Evolutionary conservation across 1,140 invertebrate species (phyloP), one percentile per base, ranked within the genome.

Genomic region (Cotesia vestalis): DNA sequence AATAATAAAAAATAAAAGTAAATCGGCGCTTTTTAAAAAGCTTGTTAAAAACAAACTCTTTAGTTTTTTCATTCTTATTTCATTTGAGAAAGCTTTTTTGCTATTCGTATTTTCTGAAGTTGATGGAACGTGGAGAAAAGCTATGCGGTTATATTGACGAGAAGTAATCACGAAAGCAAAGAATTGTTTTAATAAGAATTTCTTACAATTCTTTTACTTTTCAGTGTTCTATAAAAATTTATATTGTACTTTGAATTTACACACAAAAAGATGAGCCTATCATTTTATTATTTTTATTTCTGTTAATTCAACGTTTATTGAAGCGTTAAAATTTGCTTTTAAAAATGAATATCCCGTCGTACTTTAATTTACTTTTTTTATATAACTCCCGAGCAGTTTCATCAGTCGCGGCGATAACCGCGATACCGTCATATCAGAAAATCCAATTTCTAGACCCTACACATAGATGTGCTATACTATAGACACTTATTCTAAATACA

Each of bases 291-390:
- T 17, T 57, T 6, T 20, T 20, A 57, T 57, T 20, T 12, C 5
- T 20, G 12, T 20, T 20, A 20, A 20, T 57, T 6, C 6, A 12
- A 57, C 53, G 53, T 57, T 57, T 4, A 14, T 46, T 46, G 5
- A 11, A 5, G 20, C 27, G 9, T 20, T 27, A 35, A n/a, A 60
- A 69, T 60, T 69, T 69, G 53, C 55, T 59, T 68, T 68, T 59
- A 9, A 66, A 51, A 46, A 66, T 66, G 17, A 59, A 17, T 59
- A 27, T 59, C 20, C 17, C 20, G 5, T 27, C 3, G 14, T 17
- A 20, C 20, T 59, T 14, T 55, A 9, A 46, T 55, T 20, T 59
- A 27, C 57, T 27, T 59, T 59, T 27, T 59, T 11, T 59, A 14
- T 20, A 59, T 20, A 8, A 27, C 57, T 59, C 5, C 20, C 12